Percentiles rank a stretch among this genome's conserved stretches.
Conservation (phyloP, 2,797 vertebrate species). For the Clangula hyemalis region DNA sequence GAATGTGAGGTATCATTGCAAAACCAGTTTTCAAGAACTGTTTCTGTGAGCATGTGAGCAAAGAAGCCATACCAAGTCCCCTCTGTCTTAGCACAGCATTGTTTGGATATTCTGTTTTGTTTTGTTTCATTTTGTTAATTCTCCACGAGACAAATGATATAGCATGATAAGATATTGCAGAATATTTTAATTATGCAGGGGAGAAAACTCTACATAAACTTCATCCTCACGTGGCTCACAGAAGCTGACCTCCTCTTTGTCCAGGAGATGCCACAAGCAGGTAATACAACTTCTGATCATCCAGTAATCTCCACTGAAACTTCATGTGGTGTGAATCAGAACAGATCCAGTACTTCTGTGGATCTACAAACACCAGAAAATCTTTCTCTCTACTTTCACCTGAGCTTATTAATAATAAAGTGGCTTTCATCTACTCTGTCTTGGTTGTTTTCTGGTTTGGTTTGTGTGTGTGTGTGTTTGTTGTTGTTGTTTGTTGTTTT, state of each 20-base stretch:
- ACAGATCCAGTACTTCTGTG: not conserved
- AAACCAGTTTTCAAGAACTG: conserved; percentile 9
- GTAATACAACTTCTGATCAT: not conserved
- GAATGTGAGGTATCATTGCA: not conserved
- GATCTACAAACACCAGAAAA: not conserved
- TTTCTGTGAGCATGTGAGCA: not conserved
- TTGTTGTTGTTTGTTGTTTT: too few species aligned
- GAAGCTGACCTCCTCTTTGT: not conserved
- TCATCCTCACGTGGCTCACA: not conserved
- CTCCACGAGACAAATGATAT: not conserved
- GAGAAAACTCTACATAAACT: not conserved
- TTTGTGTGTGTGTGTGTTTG: too few species aligned
- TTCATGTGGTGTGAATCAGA: not conserved
- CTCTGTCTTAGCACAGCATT: not conserved
- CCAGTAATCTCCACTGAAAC: not conserved
- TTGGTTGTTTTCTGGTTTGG: not conserved
- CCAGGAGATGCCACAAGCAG: not conserved
- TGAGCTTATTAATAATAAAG: not conserved
- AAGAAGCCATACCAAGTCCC: not conserved
- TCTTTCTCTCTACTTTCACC: not conserved
- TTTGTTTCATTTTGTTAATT: not conserved
- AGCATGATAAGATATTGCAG: not conserved
- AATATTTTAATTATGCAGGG: not conserved
- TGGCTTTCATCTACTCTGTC: not conserved
- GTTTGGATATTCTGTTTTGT: not conserved